These are phyloP conservation scores for Percopsis transmontana DNA, from an alignment of 2,113 vertebrate species.

Conservation along the genomic window DNA sequence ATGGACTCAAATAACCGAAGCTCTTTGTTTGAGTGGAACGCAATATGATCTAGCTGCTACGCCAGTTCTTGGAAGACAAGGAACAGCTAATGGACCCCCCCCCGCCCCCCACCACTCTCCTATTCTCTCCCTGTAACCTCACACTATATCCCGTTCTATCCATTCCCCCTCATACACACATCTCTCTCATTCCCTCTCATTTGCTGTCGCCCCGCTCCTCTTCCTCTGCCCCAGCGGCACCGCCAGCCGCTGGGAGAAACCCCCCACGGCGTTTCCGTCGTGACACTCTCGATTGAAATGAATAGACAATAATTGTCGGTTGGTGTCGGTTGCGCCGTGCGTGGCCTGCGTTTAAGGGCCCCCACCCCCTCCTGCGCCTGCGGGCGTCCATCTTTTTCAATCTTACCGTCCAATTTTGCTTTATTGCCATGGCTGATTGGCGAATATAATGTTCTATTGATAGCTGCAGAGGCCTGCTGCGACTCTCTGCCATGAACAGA, in stretches of 20 bases:
- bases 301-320: slow-evolving; percentile 44
- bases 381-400: slow-evolving; percentile 13
- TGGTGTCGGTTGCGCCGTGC: slow-evolving; percentile 45
- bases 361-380: neutral
- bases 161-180: slow-evolving; percentile 2
- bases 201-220: neutral
- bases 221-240: slow-evolving; percentile 13
- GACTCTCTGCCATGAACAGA: slow-evolving; percentile 34
- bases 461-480: slow-evolving; percentile 33
- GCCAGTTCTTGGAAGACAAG: slow-evolving; percentile 65
- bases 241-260: slow-evolving; percentile 34
- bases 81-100: slow-evolving; percentile 57
- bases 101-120: neutral
- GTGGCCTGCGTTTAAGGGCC: slow-evolving; percentile 7
- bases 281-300: slow-evolving; percentile 39
- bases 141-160: slow-evolving; percentile 40
- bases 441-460: slow-evolving; percentile 35
- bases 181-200: neutral
- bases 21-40: slow-evolving; percentile 69
- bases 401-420: slow-evolving; percentile 26
- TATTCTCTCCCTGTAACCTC: slow-evolving; percentile 50
- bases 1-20: slow-evolving; percentile 59
- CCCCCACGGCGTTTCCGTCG: slow-evolving; percentile 19
- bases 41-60: slow-evolving; percentile 65
- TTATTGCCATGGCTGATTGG: slow-evolving; percentile 39